Evolutionary conservation across 2,888 invertebrate species (phyloP).

Genomic region (Hypercompe scribonia): DNA sequence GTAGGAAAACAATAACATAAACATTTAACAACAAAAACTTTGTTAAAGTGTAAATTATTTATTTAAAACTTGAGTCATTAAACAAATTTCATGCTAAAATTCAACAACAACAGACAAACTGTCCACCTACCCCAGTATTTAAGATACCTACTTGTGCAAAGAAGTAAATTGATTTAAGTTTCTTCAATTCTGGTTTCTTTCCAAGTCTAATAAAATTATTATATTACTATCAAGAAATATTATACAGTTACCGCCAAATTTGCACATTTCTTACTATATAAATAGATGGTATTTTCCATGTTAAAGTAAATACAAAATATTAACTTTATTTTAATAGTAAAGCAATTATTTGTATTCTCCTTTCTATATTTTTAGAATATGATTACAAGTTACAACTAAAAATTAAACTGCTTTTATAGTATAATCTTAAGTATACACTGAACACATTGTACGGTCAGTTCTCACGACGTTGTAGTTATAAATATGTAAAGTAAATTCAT

Average conservation of each 20-base stretch:
- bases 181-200: neutral
- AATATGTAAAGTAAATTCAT: slow-evolving; percentile 55
- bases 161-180: neutral
- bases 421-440: neutral
- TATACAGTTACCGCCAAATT: neutral
- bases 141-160: neutral
- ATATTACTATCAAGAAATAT: neutral
- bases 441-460: slow-evolving; percentile 20
- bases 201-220: neutral
- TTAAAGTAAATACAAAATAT: neutral
- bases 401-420: neutral
- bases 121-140: neutral
- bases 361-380: too few relatives aligned
- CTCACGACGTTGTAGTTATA: slow-evolving; percentile 36
- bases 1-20: slow-evolving; percentile 8
- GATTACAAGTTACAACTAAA: neutral
- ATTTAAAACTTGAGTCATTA: neutral
- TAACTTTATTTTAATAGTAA: too few relatives aligned
- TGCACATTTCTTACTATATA: neutral
- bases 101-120: neutral
- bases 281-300: neutral
- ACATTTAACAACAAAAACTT: neutral
- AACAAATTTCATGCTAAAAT: neutral
- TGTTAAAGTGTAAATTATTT: neutral
- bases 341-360: too few relatives aligned